phyloP scores from a whole-genome alignment of 2,888 invertebrate genomes.

The Eristalinus sepulchralis region DNA sequence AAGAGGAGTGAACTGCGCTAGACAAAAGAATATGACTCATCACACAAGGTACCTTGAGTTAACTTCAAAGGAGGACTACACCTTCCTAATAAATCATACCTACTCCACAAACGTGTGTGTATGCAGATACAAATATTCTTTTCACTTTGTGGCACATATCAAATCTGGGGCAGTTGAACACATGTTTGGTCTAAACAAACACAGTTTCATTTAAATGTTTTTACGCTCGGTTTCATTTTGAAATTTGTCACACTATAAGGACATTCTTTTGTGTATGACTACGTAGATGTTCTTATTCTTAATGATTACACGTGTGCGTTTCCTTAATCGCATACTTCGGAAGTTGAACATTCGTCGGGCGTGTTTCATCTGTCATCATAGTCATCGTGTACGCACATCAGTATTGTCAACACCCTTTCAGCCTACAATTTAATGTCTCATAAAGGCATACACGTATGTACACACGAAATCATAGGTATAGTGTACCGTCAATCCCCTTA shows the following conservation, averaged over 20 bases:
- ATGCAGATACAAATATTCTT: too few relatives aligned
- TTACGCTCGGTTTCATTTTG: not conserved
- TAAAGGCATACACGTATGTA: not conserved
- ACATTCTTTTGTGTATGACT: not conserved
- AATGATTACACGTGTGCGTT: conserved; percentile 45
- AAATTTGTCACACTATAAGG: not conserved
- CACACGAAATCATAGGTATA: not conserved
- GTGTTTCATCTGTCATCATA: conserved; percentile 41
- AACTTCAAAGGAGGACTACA: too few relatives aligned
- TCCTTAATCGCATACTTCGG: conserved; percentile 18
- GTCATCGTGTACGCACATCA: conserved; percentile 20
- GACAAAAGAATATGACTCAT: too few relatives aligned
- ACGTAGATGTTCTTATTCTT: conserved; percentile 15
- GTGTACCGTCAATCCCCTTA: conserved; percentile 9
- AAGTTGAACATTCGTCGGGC: conserved; percentile 27
- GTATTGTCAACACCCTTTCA: conserved; percentile 42
- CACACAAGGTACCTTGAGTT: too few relatives aligned
- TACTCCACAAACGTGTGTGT: too few relatives aligned
- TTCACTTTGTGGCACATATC: not conserved
- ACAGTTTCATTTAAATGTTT: not conserved
- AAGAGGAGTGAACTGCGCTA: too few relatives aligned
- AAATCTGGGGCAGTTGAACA: not conserved
- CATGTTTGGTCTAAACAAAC: not conserved
- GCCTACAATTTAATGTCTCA: conserved; percentile 33
- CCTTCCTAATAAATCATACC: too few relatives aligned